phyloP scores from a whole-genome alignment of 2,797 vertebrate species.

The Arnoldichthys spilopterus region DNA sequence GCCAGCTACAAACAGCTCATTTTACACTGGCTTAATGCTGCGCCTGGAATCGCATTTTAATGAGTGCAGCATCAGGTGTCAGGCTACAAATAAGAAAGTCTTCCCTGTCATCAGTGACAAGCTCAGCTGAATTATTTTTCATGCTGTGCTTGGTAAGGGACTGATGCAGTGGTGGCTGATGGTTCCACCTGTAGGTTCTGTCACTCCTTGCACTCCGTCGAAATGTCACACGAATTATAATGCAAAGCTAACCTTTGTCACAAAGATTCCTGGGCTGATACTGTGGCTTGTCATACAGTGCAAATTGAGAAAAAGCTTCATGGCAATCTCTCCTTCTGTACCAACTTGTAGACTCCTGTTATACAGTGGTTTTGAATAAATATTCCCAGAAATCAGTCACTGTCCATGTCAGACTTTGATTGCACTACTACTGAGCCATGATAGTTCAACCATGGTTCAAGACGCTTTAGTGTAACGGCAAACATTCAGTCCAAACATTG shows the following conservation, averaged over 20 bases:
- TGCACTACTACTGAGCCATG: background rate
- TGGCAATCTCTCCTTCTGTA: constrained; percentile 42
- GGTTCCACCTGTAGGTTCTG: constrained; percentile 59
- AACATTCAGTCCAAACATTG: background rate
- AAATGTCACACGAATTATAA: constrained; percentile 77
- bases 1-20: constrained; percentile 54
- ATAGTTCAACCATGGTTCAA: background rate
- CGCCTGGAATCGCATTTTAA: constrained; percentile 85
- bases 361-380: constrained; percentile 16
- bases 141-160: constrained; percentile 80
- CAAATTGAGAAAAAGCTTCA: constrained; percentile 50
- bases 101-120: constrained; percentile 85
- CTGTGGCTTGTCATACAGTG: constrained; percentile 61
- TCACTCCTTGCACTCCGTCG: constrained; percentile 57
- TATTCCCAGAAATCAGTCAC: constrained; percentile 27
- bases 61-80: constrained; percentile 82
- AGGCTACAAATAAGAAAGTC: constrained; percentile 72
- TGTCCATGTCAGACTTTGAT: constrained; percentile 10
- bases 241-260: constrained; percentile 75
- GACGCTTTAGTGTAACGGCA: background rate
- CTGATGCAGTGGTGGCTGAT: constrained; percentile 62
- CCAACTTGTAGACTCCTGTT: background rate
- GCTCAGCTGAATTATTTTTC: constrained; percentile 86
- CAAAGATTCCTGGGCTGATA: constrained; percentile 68
- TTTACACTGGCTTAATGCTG: constrained; percentile 85